Evolutionary conservation across 2,888 invertebrate species (phyloP).

Genomic region (Drosophila rellima): DNA sequence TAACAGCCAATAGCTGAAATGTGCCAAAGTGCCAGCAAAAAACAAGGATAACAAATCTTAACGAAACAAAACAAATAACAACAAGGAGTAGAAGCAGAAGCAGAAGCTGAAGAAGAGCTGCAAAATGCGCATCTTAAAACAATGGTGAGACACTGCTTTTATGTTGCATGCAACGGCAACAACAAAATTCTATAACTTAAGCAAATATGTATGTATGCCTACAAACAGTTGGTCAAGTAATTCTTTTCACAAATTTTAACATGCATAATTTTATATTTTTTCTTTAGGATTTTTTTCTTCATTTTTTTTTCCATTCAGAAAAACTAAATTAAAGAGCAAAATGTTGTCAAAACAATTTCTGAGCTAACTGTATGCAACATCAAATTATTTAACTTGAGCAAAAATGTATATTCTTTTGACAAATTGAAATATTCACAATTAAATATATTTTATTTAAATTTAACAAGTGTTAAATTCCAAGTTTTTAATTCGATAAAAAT

Average conservation of each 20-base stretch:
- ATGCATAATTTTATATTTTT: too few relatives aligned
- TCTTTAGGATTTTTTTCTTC: too few relatives aligned
- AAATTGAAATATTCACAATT: not conserved
- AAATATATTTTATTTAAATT: not conserved
- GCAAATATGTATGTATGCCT: conserved; percentile 1
- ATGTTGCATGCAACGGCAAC: conserved; percentile 14
- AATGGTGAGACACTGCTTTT: conserved; percentile 75
- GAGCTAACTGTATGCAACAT: not conserved
- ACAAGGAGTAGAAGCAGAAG: conserved; percentile 1
- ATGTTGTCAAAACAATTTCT: too few relatives aligned
- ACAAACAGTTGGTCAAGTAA: not conserved
- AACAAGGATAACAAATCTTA: conserved; percentile 14
- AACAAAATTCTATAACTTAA: conserved; percentile 18
- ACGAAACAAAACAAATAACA: conserved; percentile 16
- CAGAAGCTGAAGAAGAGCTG: conserved; percentile 5
- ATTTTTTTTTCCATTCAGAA: too few relatives aligned
- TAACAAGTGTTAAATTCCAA: too few relatives aligned
- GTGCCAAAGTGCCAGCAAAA: conserved; percentile 37
- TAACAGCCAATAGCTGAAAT: conserved; percentile 41
- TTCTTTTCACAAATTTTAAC: not conserved
- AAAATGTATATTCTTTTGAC: not conserved
- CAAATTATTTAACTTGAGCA: conserved; percentile 12
- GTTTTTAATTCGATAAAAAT: too few relatives aligned
- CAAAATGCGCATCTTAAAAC: conserved; percentile 83
- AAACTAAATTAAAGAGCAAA: too few relatives aligned